Base-by-base conservation (phyloP, 1,140 invertebrate species). In the Aphelinus atriplicis region DNA sequence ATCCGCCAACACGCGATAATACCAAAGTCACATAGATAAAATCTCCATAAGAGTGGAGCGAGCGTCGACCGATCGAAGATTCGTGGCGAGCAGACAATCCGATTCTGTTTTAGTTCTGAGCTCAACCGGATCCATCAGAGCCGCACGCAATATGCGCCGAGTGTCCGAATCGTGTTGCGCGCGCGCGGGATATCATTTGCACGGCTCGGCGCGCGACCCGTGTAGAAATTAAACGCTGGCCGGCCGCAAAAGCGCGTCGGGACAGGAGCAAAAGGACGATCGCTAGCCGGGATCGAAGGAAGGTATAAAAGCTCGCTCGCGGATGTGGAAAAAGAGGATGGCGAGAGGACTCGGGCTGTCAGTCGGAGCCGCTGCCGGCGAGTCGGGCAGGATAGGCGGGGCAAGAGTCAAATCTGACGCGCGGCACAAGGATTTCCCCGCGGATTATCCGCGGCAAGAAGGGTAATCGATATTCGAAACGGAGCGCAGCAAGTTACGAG, bases 381-480 rank as follows among this genome's bases (percentile, higher is more conserved):
- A 57, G 60, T 47, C 50, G 60, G 6, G 26, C 26, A 26, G 26
- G 26, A 26, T 26, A 26, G 26, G 26, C 26, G 26, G 50, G 46
- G 62, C 1, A 45, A 46, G 62, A 48, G 51, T 47, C 58, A 71
- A 75, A 75, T 75, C 73, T 71, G 67, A 65, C 67, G 47, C 61
- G 61, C 56, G 67, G 26, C 26, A 69, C 65, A 67, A 67, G 73
- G 58, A 69, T 75, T 73, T 75, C 64, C 53, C 58, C 73, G 73
- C 62, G 73, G 62, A 75, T 75, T 26, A 26, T 26, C 26, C 26
- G 26, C 26, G 26, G 26, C 26, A 26, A 26, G 26, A 75, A 75
- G 65, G 73, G 56, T 70, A 75, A 75, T 75, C 73, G 67, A 75
- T 73, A 73, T 73, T 67, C 55, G 72, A 73, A 68, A 66, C 71